Evolutionary conservation across 2,888 invertebrate species (phyloP).

Genomic region (Mythimna vitellina): DNA sequence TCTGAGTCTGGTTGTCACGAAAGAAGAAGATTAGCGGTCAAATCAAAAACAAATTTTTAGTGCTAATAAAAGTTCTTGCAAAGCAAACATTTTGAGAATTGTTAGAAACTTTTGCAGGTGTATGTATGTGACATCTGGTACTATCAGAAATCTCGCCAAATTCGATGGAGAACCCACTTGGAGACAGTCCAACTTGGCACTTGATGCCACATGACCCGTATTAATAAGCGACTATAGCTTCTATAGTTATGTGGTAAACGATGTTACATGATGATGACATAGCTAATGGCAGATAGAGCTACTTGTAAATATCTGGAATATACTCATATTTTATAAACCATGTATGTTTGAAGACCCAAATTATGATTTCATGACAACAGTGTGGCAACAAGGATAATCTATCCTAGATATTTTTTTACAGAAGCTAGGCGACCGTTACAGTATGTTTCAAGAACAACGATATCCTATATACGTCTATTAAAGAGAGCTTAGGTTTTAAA

Average conservation of each 20-base stretch:
- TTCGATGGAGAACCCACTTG: constrained; percentile 83
- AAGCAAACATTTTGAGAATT: constrained; percentile 37
- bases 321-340: neutral
- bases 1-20: no score
- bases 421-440: neutral
- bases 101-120: constrained; percentile 71
- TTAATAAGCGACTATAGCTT: constrained; percentile 78
- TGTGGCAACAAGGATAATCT: neutral
- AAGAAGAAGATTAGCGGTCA: neutral
- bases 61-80: constrained; percentile 42
- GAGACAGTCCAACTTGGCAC: constrained; percentile 86
- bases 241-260: constrained; percentile 48
- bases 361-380: neutral
- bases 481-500: neutral
- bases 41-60: neutral
- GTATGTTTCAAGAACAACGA: neutral
- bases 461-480: neutral
- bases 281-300: constrained; percentile 5
- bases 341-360: neutral
- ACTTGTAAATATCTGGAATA: neutral
- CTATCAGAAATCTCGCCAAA: constrained; percentile 86
- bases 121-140: constrained; percentile 80
- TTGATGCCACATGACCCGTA: constrained; percentile 78
- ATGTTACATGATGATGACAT: constrained; percentile 44
- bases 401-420: neutral